phyloP scores from a whole-genome alignment of 1,140 invertebrate genomes.

The Leptonema lineaticorne region DNA sequence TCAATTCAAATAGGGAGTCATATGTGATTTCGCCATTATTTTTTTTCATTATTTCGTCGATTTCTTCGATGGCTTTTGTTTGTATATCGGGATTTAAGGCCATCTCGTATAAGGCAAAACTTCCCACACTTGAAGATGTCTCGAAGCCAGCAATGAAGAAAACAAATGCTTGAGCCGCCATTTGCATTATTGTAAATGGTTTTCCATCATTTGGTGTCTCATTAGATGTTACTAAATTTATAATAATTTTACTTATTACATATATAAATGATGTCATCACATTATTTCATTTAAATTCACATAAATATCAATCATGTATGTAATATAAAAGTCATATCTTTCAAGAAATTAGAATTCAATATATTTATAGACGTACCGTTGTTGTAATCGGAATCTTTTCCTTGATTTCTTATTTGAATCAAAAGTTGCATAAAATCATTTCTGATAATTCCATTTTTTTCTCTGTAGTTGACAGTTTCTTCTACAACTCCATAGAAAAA shows the following conservation, averaged over 20 bases:
- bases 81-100: slow-evolving; percentile 59
- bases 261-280: too few species aligned
- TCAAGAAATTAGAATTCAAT: not conserved
- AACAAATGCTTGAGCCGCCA: slow-evolving; percentile 53
- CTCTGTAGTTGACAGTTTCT: slow-evolving; percentile 52
- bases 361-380: not conserved
- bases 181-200: slow-evolving; percentile 38
- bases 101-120: slow-evolving; percentile 57
- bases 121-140: slow-evolving; percentile 60
- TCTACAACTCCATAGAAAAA: slow-evolving; percentile 53
- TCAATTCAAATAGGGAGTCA: slow-evolving; percentile 51
- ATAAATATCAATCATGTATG: too few species aligned
- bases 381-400: slow-evolving; percentile 42
- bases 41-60: slow-evolving; percentile 49
- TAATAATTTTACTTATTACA: too few species aligned
- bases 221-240: slow-evolving; percentile 49
- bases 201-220: slow-evolving; percentile 37
- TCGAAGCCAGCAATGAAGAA: slow-evolving; percentile 64
- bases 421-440: slow-evolving; percentile 61
- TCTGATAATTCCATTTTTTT: slow-evolving; percentile 51
- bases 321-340: too few species aligned
- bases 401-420: slow-evolving; percentile 57
- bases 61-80: slow-evolving; percentile 55
- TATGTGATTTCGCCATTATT: slow-evolving; percentile 53
- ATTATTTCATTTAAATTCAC: too few species aligned